A percentile compares a stretch with the other conserved stretches of the same genome.
Conservation (phyloP, 2,113 vertebrate species). For the Ia io region DNA sequence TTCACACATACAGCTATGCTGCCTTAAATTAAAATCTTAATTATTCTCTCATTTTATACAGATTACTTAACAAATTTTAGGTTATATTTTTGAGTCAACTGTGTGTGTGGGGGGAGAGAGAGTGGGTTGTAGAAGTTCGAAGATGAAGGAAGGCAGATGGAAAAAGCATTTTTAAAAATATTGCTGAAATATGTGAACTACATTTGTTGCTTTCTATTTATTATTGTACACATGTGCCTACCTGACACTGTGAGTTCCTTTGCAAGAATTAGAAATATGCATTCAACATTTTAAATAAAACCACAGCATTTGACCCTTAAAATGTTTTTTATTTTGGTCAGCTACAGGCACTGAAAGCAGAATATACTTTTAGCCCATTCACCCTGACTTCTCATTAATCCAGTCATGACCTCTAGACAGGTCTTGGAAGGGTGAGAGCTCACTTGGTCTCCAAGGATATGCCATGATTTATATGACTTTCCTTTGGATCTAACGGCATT, state of each 20-base stretch:
- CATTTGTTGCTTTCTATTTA: neutral
- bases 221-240: neutral
- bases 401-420: neutral
- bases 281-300: neutral
- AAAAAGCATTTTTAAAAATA: neutral
- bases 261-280: neutral
- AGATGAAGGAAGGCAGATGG: neutral
- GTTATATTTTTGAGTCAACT: neutral
- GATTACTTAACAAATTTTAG: neutral
- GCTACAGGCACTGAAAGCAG: neutral
- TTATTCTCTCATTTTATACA: neutral
- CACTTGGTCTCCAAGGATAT: neutral
- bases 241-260: neutral
- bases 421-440: neutral
- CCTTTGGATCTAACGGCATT: neutral
- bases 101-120: neutral
- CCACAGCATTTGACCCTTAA: neutral
- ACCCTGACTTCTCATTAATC: neutral
- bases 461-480: neutral
- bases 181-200: neutral
- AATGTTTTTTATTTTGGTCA: neutral
- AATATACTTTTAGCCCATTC: neutral
- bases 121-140: neutral
- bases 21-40: neutral
- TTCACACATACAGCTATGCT: rapidly evolving